Conservation (phyloP, 2,888 invertebrate species). For the Campoplex capitator region DNA sequence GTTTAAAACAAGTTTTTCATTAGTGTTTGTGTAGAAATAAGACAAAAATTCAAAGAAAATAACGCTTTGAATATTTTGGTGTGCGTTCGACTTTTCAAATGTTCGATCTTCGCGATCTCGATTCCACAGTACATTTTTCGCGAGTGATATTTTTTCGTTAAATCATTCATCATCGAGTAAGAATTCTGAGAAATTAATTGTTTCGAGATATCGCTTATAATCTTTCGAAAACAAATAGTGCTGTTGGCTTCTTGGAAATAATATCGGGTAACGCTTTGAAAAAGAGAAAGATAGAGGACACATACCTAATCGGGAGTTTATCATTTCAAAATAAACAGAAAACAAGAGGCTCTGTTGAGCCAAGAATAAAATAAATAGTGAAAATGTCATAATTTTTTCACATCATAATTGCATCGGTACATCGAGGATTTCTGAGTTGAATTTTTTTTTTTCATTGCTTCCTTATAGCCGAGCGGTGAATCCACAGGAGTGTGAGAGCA, state of each 20-base stretch:
- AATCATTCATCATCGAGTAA: background rate
- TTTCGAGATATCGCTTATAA: background rate
- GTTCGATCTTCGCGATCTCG: background rate
- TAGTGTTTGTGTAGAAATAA: background rate
- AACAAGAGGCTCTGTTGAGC: conserved; percentile 2
- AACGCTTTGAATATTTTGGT: background rate
- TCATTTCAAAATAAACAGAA: conserved; percentile 63
- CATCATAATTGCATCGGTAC: conserved; percentile 30
- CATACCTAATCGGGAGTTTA: conserved; percentile 36
- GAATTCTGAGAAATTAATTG: too few species aligned
- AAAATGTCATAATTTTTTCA: background rate
- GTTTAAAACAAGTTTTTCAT: background rate
- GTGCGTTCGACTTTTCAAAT: background rate
- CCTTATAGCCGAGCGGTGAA: background rate
- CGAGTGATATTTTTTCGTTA: background rate
- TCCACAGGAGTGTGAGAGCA: background rate
- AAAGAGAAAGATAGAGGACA: conserved; percentile 1
- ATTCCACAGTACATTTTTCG: background rate
- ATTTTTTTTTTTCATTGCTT: conserved; percentile 24
- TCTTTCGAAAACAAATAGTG: background rate
- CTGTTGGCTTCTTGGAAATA: background rate
- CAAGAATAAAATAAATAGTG: background rate
- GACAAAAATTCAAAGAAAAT: background rate
- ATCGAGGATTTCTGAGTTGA: conserved; percentile 34
- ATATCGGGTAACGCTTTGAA: conserved; percentile 37